Evolutionary conservation across 64 coral and sea anemone species (phyloP).

Genomic region (Montipora foliosa): DNA sequence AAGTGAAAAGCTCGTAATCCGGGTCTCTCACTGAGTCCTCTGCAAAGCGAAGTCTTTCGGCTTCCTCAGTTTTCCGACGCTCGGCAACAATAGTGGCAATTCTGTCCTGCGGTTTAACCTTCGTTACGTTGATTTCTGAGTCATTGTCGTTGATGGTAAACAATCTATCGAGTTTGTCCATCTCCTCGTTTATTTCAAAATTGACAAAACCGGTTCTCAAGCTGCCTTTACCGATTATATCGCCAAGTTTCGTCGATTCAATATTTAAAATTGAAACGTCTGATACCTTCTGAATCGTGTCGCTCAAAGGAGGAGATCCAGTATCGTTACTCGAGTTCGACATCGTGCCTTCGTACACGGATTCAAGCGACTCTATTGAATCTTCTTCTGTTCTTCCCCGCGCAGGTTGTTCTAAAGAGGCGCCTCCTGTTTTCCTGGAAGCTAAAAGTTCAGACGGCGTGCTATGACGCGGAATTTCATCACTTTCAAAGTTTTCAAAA

Average conservation of each 20-base stretch:
- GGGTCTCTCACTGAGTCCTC: slow-evolving; percentile 28
- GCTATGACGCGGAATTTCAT: slow-evolving; percentile 9
- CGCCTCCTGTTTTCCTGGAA: neutral
- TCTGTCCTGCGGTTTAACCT: slow-evolving; percentile 38
- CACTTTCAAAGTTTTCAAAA: neutral
- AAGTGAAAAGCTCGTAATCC: slow-evolving; percentile 43
- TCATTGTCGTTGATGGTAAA: neutral
- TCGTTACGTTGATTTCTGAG: neutral
- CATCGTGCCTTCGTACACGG: neutral
- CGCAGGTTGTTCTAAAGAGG: neutral
- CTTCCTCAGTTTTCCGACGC: slow-evolving; percentile 31
- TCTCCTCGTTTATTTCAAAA: slow-evolving; percentile 8
- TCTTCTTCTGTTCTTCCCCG: neutral
- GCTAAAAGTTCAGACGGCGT: neutral
- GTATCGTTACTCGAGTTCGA: neutral
- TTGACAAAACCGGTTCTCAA: neutral
- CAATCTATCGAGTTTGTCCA: slow-evolving; percentile 35
- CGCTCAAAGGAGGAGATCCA: neutral
- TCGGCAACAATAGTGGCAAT: slow-evolving; percentile 39
- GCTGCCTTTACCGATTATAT: neutral
- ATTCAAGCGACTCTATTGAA: neutral
- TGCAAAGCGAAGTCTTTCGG: slow-evolving; percentile 51
- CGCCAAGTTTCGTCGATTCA: neutral
- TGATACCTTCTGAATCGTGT: neutral
- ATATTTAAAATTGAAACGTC: neutral